These are phyloP conservation scores for Luidia sarsii DNA, from an alignment of 53 echinoderm and acorn worm species.

Conservation along the genomic window DNA sequence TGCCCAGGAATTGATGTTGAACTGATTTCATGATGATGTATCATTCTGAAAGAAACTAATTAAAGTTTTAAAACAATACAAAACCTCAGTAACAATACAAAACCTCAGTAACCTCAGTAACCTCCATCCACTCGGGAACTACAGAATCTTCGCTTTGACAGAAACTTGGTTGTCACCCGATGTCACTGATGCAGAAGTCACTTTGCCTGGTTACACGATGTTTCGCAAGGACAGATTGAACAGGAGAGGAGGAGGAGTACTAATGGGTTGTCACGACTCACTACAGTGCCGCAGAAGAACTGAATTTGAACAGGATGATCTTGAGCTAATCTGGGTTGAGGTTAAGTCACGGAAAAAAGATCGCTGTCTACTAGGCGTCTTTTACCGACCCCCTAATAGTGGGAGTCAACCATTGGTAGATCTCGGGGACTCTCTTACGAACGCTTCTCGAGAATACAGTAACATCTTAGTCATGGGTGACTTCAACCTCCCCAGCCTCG, in stretches of 20 bases:
- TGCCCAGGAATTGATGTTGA: too few species aligned
- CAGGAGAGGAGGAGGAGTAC: constrained; percentile 34
- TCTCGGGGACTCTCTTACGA: constrained; percentile 6
- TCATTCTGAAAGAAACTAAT: too few species aligned
- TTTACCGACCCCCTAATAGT: constrained; percentile 9
- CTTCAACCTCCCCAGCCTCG: constrained; percentile 15
- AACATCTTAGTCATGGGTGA: constrained; percentile 13
- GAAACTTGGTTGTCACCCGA: constrained; percentile 45
- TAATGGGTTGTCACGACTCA: constrained; percentile 17
- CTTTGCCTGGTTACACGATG: constrained; percentile 8
- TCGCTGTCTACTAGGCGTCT: too few species aligned
- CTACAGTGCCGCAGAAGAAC: constrained; percentile 6
- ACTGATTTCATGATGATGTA: too few species aligned
- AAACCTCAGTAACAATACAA: too few species aligned
- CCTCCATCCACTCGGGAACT: not conserved
- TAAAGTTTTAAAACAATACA: too few species aligned
- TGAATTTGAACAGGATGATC: constrained; percentile 24
- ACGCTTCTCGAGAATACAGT: not conserved
- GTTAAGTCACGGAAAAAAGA: not conserved
- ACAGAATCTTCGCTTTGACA: constrained; percentile 39
- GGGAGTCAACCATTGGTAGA: not conserved
- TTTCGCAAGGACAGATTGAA: constrained; percentile 17
- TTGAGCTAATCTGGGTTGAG: constrained; percentile 36
- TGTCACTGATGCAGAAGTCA: constrained; percentile 25
- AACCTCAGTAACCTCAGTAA: too few species aligned